Evolutionary conservation across 2,113 vertebrate species (phyloP), one percentile per base, ranked within the genome.

Genomic region (Mirza zaza): DNA sequence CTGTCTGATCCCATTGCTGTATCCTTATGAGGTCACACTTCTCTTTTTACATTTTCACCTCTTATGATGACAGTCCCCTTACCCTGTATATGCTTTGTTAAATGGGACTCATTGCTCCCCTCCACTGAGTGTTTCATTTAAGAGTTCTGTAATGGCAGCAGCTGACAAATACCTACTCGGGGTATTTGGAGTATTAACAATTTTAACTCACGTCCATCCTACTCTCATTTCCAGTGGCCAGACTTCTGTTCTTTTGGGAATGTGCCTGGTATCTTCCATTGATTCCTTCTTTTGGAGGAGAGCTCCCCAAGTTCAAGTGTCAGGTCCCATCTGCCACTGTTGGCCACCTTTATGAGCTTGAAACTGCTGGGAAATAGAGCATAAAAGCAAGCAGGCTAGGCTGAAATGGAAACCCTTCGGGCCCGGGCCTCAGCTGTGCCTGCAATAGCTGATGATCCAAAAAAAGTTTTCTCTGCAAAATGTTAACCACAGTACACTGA

Each of bases 341-440:
- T 52, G 80, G 90, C 23, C 50, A 27, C 39, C 68, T 94, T 75
- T 42, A 27, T 21, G 11, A 6, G 48, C 48, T 71, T 8, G 39
- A 90, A 86, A 90, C 8, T 39, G 10, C 34, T 34, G 75, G 57
- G 75, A 95, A 96, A 45, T 48, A 81, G 75, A 96, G 84, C 79
- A 29, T 34, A 27, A 91, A 87, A 39, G 17, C 25, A 29, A 52
- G 76, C 55, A 8, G 61, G 25, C 61, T 21, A 18, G 0, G 0
- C 9, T 15, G 34, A 75, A 18, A 67, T 6, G 27, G 32, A 88
- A 82, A 79, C 42, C 29, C 87, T 12, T 3, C 3, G 9, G 45
- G 68, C 21, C 52, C n/a, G 2, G 0, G 34, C 55, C 63, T 81
- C 34, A 32, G 50, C 36, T 17, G 50, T 48, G 67, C 61, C 21